These are phyloP conservation scores for Choristoneura rosaceana DNA, from an alignment of 2,888 invertebrate genomes.

Conservation along the genomic window DNA sequence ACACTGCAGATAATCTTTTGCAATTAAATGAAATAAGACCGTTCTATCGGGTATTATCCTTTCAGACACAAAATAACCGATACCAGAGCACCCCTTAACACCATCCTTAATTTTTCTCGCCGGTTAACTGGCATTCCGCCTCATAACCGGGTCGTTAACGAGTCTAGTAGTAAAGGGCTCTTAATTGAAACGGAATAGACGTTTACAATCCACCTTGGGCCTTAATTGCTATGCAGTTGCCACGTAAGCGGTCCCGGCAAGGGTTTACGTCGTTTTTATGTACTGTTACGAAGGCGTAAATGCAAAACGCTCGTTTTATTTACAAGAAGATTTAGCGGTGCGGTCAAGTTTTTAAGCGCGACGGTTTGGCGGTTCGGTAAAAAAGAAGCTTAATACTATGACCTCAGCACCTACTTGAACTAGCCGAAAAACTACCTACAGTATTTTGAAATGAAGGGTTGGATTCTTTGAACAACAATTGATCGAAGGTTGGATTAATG, in stretches of 20 bases:
- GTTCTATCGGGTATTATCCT: background rate
- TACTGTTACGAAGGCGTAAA: background rate
- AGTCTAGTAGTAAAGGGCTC: conserved; percentile 55
- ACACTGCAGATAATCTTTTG: too few relatives aligned
- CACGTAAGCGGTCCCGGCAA: conserved; percentile 55
- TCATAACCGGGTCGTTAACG: conserved; percentile 55
- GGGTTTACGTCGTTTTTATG: conserved; percentile 25
- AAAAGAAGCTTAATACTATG: too few relatives aligned
- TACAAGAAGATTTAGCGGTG: too few relatives aligned
- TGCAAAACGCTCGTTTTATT: background rate
- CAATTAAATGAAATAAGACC: too few relatives aligned
- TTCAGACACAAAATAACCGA: background rate
- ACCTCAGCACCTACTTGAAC: too few relatives aligned
- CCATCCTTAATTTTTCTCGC: conserved; percentile 21
- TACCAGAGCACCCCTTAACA: background rate
- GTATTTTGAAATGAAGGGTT: too few relatives aligned
- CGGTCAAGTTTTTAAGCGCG: background rate
- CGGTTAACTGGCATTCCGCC: conserved; percentile 46
- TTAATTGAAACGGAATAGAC: conserved; percentile 71
- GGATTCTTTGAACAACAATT: too few relatives aligned
- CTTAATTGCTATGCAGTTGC: conserved; percentile 63
- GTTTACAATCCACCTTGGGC: conserved; percentile 49
- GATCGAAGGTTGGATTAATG: too few relatives aligned
- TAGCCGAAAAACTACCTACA: too few relatives aligned
- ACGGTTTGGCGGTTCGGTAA: too few relatives aligned